Percentiles rank a stretch among this genome's conserved stretches.
Conservation (phyloP, 2,888 invertebrate species). For the Dromius quadrimaculatus region DNA sequence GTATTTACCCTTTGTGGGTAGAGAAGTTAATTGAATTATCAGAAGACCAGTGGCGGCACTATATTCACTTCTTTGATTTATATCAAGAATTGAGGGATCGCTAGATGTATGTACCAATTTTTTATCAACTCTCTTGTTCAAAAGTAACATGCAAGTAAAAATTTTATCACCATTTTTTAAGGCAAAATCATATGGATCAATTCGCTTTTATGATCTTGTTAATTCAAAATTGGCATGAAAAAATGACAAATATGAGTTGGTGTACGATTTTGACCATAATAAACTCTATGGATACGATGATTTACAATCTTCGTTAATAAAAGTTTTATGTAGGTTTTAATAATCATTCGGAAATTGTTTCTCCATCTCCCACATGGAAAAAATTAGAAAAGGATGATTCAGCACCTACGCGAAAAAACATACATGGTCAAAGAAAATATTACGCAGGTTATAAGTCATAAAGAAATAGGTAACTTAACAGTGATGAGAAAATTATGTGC, state of each 20-base stretch:
- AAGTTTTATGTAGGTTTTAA: conserved; percentile 30
- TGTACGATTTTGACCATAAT: conserved; percentile 20
- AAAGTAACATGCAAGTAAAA: no score
- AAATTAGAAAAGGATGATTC: conserved; percentile 33
- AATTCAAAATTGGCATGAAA: conserved; percentile 22
- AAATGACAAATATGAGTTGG: conserved; percentile 9
- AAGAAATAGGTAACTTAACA: neutral
- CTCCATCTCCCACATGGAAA: conserved; percentile 20
- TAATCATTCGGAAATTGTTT: conserved; percentile 29
- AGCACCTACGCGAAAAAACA: neutral
- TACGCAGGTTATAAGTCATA: conserved; percentile 24
- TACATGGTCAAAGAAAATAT: conserved; percentile 16
- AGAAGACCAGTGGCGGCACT: neutral
- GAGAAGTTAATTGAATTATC: conserved; percentile 37
- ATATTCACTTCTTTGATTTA: no score
- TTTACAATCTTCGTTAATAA: conserved; percentile 8
- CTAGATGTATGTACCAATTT: no score
- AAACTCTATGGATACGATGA: conserved; percentile 21
- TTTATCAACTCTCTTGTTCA: no score
- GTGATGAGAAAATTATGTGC: neutral
- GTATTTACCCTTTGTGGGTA: neutral
- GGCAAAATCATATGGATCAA: no score
- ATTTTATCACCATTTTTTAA: no score
- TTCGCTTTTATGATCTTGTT: no score
- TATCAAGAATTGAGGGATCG: no score